Conservation (phyloP, 2,797 vertebrate genomes). For the Ataeniobius toweri region DNA sequence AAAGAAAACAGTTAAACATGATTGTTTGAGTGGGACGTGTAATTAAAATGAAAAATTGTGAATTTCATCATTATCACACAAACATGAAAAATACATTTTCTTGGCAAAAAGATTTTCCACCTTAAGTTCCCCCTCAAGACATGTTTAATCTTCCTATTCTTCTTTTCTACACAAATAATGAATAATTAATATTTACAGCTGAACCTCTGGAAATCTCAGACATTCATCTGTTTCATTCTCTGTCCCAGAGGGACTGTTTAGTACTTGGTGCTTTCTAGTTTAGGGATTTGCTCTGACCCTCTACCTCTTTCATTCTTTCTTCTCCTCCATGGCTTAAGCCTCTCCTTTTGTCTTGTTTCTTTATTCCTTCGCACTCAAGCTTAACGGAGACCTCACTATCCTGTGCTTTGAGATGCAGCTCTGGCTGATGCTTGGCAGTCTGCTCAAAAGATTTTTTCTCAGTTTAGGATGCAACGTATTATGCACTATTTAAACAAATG, state of each 20-base stretch:
- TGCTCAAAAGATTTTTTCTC: constrained; percentile 21
- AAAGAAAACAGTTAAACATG: not conserved
- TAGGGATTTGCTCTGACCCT: constrained; percentile 64
- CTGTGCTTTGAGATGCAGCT: constrained; percentile 30
- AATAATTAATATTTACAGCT: constrained; percentile 61
- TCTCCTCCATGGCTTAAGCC: constrained; percentile 43
- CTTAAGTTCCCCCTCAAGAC: constrained; percentile 41
- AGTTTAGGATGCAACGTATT: constrained; percentile 6
- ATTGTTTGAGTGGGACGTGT: not conserved
- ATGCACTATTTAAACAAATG: constrained; percentile 5
- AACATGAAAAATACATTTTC: constrained; percentile 27
- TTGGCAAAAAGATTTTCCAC: constrained; percentile 24
- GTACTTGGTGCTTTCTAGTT: constrained; percentile 61
- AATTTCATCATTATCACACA: constrained; percentile 12
- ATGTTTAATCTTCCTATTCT: constrained; percentile 61
- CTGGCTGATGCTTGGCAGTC: constrained; percentile 30
- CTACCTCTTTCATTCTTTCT: constrained; percentile 33
- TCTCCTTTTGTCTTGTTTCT: constrained; percentile 50
- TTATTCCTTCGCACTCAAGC: constrained; percentile 56
- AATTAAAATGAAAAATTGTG: constrained; percentile 15
- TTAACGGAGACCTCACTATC: constrained; percentile 47
- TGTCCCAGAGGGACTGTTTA: constrained; percentile 42
- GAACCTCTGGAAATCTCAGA: constrained; percentile 49
- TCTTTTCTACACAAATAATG: constrained; percentile 49
- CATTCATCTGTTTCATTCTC: constrained; percentile 48